These are phyloP conservation scores for Anthrax anthrax DNA, from an alignment of 2,888 invertebrate genomes.

Conservation along the genomic window DNA sequence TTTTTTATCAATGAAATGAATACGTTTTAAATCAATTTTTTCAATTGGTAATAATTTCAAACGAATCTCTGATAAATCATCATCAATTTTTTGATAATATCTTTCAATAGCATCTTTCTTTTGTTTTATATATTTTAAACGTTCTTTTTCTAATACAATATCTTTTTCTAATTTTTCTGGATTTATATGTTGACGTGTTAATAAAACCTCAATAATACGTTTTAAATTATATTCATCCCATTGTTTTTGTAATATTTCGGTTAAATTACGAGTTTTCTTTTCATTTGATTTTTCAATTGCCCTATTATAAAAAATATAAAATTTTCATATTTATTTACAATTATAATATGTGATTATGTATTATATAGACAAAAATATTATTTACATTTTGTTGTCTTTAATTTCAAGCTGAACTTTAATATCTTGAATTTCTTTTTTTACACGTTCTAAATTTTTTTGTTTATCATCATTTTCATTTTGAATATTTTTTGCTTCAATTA, in stretches of 20 bases:
- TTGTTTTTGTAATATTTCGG: slow-evolving; percentile 36
- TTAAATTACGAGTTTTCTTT: slow-evolving; percentile 15
- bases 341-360: too few species aligned
- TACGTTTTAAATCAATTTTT: slow-evolving; percentile 28
- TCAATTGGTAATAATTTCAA: slow-evolving; percentile 33
- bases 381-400: slow-evolving; percentile 11
- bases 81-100: slow-evolving; percentile 20
- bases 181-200: slow-evolving; percentile 13
- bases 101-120: slow-evolving; percentile 23
- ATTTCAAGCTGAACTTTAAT: slow-evolving; percentile 12
- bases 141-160: slow-evolving; percentile 51
- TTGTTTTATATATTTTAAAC: slow-evolving; percentile 37
- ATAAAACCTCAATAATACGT: slow-evolving; percentile 37
- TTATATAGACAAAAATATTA: too few species aligned
- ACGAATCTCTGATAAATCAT: slow-evolving; percentile 26
- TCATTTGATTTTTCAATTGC: slow-evolving; percentile 15
- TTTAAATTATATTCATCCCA: slow-evolving; percentile 50
- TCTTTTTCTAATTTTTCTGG: slow-evolving; percentile 37
- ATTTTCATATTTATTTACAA: background rate
- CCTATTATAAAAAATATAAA: too few species aligned
- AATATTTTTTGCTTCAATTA: slow-evolving; percentile 28
- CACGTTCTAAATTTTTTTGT: slow-evolving; percentile 38
- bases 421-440: slow-evolving; percentile 20
- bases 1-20: slow-evolving; percentile 14
- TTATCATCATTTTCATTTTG: slow-evolving; percentile 21